Conservation (phyloP, 2,113 vertebrate species). For the Ammospiza nelsoni region DNA sequence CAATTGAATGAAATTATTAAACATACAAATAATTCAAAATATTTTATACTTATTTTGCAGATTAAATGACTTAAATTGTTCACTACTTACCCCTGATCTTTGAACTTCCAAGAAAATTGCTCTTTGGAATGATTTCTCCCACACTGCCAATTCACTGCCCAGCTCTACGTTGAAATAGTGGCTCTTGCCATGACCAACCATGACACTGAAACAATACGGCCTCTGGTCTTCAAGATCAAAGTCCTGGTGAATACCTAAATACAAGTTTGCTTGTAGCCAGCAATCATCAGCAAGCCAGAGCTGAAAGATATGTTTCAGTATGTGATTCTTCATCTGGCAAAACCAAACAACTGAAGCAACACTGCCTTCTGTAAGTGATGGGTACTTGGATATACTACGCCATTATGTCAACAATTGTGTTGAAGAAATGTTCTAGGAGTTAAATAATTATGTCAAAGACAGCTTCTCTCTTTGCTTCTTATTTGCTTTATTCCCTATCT, state of each 20-base stretch:
- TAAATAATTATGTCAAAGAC: neutral
- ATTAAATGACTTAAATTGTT: neutral
- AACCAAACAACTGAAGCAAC: neutral
- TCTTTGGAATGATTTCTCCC: slow-evolving; percentile 93
- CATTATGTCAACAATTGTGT: neutral
- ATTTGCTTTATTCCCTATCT: neutral
- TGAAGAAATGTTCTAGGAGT: neutral
- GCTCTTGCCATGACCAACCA: slow-evolving; percentile 86
- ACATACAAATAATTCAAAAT: neutral
- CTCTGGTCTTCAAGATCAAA: slow-evolving; percentile 82
- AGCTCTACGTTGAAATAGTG: slow-evolving; percentile 89
- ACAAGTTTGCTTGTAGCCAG: slow-evolving; percentile 88
- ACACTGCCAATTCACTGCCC: slow-evolving; percentile 84
- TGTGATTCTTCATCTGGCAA: slow-evolving; percentile 38
- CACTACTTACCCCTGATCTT: slow-evolving; percentile 84
- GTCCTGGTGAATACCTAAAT: slow-evolving; percentile 85
- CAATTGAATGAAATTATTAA: neutral
- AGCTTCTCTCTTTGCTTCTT: neutral
- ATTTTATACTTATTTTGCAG: neutral
- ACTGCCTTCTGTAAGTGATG: neutral
- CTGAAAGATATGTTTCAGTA: slow-evolving; percentile 74
- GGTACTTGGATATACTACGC: neutral
- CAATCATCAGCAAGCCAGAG: slow-evolving; percentile 88
- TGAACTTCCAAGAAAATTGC: slow-evolving; percentile 93
- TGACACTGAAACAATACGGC: slow-evolving; percentile 87